These are phyloP conservation scores for Aleiodes alternator DNA, from an alignment of 2,888 invertebrate genomes.

Conservation along the genomic window DNA sequence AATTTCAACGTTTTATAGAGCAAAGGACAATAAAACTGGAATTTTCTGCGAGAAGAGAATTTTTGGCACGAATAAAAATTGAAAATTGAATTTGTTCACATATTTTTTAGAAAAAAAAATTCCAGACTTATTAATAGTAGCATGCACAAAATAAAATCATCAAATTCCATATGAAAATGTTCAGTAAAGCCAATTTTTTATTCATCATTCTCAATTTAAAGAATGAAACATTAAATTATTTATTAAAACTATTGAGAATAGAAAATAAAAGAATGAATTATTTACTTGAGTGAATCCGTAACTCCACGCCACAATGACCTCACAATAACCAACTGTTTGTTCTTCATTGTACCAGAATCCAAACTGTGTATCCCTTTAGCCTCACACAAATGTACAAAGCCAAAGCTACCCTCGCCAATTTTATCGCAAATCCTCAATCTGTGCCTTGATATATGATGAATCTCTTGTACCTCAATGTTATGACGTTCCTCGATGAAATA, in stretches of 20 bases:
- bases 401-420: constrained; percentile 91
- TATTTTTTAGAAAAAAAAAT: background rate
- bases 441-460: constrained; percentile 83
- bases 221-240: too few relatives aligned
- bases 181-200: too few relatives aligned
- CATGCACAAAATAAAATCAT: too few relatives aligned
- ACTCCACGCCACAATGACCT: constrained; percentile 86
- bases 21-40: too few relatives aligned
- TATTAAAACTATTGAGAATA: background rate
- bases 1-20: too few relatives aligned
- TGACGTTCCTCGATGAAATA: constrained; percentile 83
- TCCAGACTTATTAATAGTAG: too few relatives aligned
- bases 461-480: constrained; percentile 65
- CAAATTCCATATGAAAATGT: too few relatives aligned
- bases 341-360: constrained; percentile 77
- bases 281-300: constrained; percentile 81
- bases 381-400: constrained; percentile 89
- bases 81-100: background rate
- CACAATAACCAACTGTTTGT: constrained; percentile 85
- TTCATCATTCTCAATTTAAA: too few relatives aligned
- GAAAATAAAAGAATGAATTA: constrained; percentile 12
- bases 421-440: constrained; percentile 89
- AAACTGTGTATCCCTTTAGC: constrained; percentile 83
- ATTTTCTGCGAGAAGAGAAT: background rate
- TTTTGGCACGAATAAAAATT: background rate